Evolutionary conservation across 2,113 vertebrate species (phyloP).

Genomic region (Gavia stellata): DNA sequence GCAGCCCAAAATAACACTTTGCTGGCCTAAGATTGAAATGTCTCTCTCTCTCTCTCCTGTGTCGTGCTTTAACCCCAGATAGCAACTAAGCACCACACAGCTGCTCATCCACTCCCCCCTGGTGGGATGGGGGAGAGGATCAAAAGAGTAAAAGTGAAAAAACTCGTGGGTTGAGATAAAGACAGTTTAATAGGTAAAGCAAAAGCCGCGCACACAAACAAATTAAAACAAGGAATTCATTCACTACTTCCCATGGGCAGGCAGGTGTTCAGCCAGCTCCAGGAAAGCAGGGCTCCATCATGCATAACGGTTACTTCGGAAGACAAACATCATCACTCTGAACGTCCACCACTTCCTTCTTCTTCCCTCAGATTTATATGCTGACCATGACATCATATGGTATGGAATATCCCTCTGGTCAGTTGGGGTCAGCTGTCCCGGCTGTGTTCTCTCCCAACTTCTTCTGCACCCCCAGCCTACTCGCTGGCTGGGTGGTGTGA

Average conservation of each 20-base stretch:
- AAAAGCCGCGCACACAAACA: neutral
- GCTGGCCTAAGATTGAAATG: neutral
- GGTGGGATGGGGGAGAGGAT: neutral
- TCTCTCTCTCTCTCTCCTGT: neutral
- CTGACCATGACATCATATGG: neutral
- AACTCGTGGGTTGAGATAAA: neutral
- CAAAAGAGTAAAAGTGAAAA: neutral
- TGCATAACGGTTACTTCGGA: rapidly evolving
- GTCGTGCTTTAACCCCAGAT: neutral
- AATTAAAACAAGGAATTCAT: neutral
- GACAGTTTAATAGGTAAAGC: neutral
- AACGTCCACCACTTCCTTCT: neutral
- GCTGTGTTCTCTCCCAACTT: neutral
- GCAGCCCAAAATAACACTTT: neutral
- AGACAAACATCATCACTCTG: neutral
- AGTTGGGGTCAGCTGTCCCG: neutral
- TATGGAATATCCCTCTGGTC: neutral
- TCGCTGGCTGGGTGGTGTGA: neutral
- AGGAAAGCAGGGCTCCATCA: neutral
- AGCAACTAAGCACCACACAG: neutral
- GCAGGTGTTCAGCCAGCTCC: neutral
- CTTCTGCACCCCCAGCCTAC: neutral
- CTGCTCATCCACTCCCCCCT: neutral
- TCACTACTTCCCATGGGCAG: neutral
- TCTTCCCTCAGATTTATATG: neutral